Conservation (phyloP, 2,113 vertebrate species). For the Oreochromis aureus region DNA sequence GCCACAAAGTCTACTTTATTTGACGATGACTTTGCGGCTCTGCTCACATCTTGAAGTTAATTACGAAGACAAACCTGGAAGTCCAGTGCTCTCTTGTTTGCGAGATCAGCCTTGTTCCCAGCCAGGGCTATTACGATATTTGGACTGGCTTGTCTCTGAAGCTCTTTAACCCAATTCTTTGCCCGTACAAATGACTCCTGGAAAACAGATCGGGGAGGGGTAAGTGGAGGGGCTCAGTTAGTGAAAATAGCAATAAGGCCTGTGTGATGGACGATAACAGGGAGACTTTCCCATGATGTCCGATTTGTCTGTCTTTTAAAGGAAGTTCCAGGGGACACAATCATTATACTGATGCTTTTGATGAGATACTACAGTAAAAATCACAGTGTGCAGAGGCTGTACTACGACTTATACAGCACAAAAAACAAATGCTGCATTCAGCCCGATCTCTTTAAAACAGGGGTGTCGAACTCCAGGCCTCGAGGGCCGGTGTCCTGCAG, state of each 20-base stretch:
- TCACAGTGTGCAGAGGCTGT: background rate
- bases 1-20: background rate
- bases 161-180: constrained; percentile 99
- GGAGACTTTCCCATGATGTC: background rate
- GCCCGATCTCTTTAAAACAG: background rate
- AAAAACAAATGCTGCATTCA: background rate
- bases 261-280: background rate
- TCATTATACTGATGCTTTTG: background rate
- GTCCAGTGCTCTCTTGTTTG: constrained; percentile 94
- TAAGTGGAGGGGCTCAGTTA: background rate
- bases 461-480: background rate
- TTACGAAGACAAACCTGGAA: constrained; percentile 84
- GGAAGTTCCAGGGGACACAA: background rate
- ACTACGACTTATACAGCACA: background rate
- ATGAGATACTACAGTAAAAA: background rate
- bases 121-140: constrained; percentile 99
- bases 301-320: background rate
- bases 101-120: constrained; percentile 97
- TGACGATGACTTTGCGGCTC: background rate
- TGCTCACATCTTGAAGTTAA: background rate
- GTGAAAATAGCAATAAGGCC: constrained; percentile 6
- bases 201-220: constrained; percentile 36
- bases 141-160: constrained; percentile 99
- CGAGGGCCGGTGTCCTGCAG: background rate
- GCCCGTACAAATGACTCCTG: constrained; percentile 98